These are phyloP conservation scores for Bujurquina vittata DNA, from an alignment of 2,113 vertebrate species.

Conservation along the genomic window DNA sequence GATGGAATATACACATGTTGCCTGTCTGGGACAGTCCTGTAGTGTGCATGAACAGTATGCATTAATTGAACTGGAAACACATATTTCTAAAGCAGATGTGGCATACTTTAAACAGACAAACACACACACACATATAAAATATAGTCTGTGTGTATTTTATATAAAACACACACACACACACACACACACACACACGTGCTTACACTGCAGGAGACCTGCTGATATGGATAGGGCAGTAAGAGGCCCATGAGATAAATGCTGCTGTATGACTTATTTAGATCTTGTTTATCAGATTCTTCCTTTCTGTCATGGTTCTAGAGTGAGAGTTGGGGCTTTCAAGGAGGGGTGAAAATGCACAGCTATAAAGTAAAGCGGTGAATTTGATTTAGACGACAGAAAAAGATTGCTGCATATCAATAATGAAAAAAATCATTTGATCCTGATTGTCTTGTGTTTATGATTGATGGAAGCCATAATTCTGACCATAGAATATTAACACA, in stretches of 20 bases:
- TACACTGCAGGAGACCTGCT: background rate
- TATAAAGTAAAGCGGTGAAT: too few relatives aligned
- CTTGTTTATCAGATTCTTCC: too few relatives aligned
- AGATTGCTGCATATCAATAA: background rate
- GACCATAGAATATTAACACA: background rate
- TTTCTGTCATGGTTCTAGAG: too few relatives aligned
- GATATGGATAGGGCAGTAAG: background rate
- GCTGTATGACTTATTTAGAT: too few relatives aligned
- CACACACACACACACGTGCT: too few relatives aligned
- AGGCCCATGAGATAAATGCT: background rate
- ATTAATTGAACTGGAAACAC: background rate
- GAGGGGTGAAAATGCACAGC: too few relatives aligned
- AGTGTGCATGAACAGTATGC: background rate
- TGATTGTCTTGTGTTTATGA: background rate
- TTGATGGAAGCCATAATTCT: background rate
- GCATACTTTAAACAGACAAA: background rate
- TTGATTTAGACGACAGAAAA: background rate
- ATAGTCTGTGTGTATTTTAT: background rate
- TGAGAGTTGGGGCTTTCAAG: too few relatives aligned
- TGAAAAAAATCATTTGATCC: background rate
- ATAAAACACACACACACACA: too few relatives aligned
- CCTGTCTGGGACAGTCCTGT: background rate
- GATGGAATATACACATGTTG: slow-evolving; percentile 6
- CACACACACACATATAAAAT: background rate
- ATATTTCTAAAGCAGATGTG: background rate